These are phyloP conservation scores for Conus betulinus DNA, from an alignment of 1,140 invertebrate genomes.

Conservation along the genomic window DNA sequence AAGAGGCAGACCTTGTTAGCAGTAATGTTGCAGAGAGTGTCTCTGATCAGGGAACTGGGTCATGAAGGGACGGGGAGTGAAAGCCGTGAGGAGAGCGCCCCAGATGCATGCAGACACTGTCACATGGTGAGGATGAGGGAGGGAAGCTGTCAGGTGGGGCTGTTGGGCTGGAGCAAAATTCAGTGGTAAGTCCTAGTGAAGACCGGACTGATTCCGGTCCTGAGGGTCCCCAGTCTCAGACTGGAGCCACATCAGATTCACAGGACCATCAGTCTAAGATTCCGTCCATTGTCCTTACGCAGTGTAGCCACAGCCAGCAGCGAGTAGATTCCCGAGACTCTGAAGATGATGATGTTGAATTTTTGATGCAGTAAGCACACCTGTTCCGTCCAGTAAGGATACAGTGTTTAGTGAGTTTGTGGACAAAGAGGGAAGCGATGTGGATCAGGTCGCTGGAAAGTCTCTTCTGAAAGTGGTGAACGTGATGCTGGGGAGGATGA, in stretches of 20 bases:
- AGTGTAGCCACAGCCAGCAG: slow-evolving; percentile 38
- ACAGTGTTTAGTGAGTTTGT: background rate
- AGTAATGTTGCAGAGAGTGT: background rate
- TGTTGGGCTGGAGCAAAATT: background rate
- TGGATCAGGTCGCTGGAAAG: background rate
- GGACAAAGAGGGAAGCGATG: background rate
- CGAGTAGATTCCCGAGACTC: background rate
- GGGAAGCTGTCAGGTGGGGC: background rate
- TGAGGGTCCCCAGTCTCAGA: background rate
- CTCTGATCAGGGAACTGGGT: background rate
- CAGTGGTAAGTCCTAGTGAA: background rate
- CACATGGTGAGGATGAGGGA: background rate
- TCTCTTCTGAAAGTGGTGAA: background rate
- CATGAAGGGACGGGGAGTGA: background rate
- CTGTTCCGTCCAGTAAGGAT: slow-evolving; percentile 28
- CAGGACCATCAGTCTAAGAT: background rate
- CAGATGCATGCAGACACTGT: background rate
- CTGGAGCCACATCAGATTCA: background rate
- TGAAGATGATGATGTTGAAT: slow-evolving; percentile 51
- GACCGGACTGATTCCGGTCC: background rate
- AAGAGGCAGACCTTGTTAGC: background rate
- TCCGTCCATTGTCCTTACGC: slow-evolving; percentile 21
- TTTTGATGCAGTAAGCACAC: slow-evolving; percentile 54
- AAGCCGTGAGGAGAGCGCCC: background rate
- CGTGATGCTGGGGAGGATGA: background rate